These are phyloP conservation scores for Coregonus ussuriensis DNA, from an alignment of 2,797 vertebrate genomes.

Conservation along the genomic window DNA sequence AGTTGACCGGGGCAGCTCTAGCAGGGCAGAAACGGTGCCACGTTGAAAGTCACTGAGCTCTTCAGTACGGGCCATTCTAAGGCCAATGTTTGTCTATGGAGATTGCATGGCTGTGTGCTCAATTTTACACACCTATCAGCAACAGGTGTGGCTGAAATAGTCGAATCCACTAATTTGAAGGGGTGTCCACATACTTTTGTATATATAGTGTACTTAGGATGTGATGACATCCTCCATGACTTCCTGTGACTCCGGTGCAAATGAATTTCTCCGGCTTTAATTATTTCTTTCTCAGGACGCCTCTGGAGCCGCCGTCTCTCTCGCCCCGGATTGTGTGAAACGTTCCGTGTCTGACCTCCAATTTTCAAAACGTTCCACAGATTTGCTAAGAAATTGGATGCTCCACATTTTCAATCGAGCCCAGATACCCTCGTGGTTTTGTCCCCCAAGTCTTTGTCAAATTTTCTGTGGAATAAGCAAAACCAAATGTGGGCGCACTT, in stretches of 20 bases:
- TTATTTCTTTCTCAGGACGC: conserved; percentile 48
- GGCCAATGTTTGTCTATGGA: no score
- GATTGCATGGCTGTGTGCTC: no score
- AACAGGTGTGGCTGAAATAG: no score
- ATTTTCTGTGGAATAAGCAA: conserved; percentile 33
- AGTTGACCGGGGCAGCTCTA: no score
- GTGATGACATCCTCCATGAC: conserved; percentile 35
- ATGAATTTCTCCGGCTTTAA: conserved; percentile 52
- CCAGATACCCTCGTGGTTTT: not conserved
- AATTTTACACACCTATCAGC: no score
- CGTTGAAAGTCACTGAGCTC: no score
- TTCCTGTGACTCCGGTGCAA: conserved; percentile 34
- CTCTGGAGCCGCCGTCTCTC: conserved; percentile 24
- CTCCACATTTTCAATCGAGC: conserved; percentile 38
- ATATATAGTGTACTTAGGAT: not conserved
- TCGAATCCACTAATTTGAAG: no score
- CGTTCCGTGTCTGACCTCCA: conserved; percentile 45
- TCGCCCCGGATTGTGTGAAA: conserved; percentile 40
- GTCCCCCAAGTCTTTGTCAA: conserved; percentile 5
- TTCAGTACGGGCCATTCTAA: no score
- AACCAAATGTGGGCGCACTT: conserved; percentile 17
- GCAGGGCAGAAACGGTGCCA: no score
- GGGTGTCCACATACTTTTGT: no score
- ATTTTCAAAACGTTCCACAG: conserved; percentile 50
- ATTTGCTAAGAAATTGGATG: conserved; percentile 51